These are phyloP conservation scores for Patella ulyssiponensis DNA, from an alignment of 2,888 invertebrate species.

Conservation along the genomic window DNA sequence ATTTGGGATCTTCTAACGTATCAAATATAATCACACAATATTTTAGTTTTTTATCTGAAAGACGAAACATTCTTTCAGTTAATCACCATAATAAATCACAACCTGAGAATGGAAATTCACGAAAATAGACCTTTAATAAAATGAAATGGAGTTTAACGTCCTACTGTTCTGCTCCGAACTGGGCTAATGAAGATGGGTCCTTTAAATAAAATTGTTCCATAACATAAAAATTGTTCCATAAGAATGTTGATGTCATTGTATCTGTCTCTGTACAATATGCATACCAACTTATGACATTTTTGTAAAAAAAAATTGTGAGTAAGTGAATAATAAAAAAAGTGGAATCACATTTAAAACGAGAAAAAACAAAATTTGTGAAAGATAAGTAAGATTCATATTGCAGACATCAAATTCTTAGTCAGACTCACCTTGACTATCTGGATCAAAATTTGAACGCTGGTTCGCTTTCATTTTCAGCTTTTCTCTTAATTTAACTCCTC, in stretches of 20 bases:
- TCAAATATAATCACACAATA: slow-evolving; percentile 52
- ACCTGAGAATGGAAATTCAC: no score
- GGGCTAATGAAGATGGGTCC: no score
- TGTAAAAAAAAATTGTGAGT: not conserved
- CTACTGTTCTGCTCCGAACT: no score
- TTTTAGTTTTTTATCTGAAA: slow-evolving; percentile 36
- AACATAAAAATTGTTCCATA: no score
- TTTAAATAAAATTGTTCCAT: no score
- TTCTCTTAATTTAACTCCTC: slow-evolving; percentile 81
- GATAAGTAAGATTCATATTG: not conserved
- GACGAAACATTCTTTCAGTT: no score
- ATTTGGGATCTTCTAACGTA: slow-evolving; percentile 27
- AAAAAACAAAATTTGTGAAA: not conserved
- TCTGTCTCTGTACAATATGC: no score
- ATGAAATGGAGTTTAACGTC: no score
- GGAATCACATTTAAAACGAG: not conserved
- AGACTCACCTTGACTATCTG: slow-evolving; percentile 73
- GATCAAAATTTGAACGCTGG: slow-evolving; percentile 75
- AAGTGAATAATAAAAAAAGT: not conserved
- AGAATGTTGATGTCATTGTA: no score
- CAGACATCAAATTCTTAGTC: not conserved
- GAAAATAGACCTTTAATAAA: no score
- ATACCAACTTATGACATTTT: not conserved
- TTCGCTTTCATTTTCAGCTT: slow-evolving; percentile 79
- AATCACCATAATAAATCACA: no score